Evolutionary conservation across 2,797 vertebrate species (phyloP), one percentile per base, ranked within the genome.

Genomic region (Lates japonicus): DNA sequence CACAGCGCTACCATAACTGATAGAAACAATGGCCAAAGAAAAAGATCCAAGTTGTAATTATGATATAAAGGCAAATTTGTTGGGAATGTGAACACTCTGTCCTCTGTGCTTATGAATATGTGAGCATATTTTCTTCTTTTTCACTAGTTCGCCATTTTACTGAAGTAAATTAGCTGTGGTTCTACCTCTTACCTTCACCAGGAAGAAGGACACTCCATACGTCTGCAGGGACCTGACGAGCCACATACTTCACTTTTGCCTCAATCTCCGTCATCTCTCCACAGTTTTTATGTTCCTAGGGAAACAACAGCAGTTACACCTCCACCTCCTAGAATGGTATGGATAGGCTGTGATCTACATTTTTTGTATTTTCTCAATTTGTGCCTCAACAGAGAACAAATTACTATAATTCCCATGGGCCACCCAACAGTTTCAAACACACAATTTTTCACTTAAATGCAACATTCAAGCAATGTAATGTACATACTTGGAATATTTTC

Each of bases 251-350:
- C 85, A 98, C 98, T 89, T 99, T 99, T 20, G 97, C 98, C 89
- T 99, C 98, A n/a, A 99, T 99, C 89, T 99, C 98, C 0, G 92
- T 96, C 97, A 99, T 99, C 90, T 99, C 98, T 1, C 97, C 98
- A 49, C 97, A 99, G 90, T 95, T 97, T 90, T 98, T 99, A 93
- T 99, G 98, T 1, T 99, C 98, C 98, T 99, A 91, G 80, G 75
- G 52, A 71, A 35, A 87, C 9, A 33, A 60, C 14, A 77, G 33
- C 13, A 60, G 55, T 76, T 33, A 81, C 13, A 77, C 33, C 11
- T 57, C 61, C 37, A 51, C 44, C 37, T 42, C 46, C 14, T 0
- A n/a, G 20, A 58, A 9, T 5, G 12, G 74, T 20, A 12, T 37
- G 37, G 25, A 64, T 46, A 68, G 61, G 13, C 3, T n/a, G n/a